These are phyloP conservation scores for Aphelenchoides fujianensis DNA, from an alignment of 1,140 invertebrate genomes.

Conservation along the genomic window DNA sequence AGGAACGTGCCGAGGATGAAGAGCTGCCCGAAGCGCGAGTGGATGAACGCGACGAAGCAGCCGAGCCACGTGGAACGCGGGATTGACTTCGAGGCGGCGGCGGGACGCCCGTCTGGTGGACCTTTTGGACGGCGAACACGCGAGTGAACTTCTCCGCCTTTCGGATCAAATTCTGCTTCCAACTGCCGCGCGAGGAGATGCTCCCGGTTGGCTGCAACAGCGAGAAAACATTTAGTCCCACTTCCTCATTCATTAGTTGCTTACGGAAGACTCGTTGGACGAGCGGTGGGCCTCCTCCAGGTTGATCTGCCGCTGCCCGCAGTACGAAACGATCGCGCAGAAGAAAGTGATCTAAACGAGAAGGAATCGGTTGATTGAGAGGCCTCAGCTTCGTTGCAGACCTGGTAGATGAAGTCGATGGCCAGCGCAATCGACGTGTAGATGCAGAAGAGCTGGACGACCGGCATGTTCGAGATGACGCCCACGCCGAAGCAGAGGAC, in stretches of 20 bases:
- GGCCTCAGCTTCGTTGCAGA: constrained; percentile 16
- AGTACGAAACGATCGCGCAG: constrained; percentile 47
- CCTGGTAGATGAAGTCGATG: constrained; percentile 57
- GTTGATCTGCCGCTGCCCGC: constrained; percentile 44
- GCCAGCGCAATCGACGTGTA: constrained; percentile 56
- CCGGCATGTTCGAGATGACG: constrained; percentile 55
- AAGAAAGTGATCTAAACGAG: constrained; percentile 53
- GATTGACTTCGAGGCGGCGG: background rate
- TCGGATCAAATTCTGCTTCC: constrained; percentile 1
- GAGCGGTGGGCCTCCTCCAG: constrained; percentile 25
- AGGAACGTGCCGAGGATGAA: constrained; percentile 21
- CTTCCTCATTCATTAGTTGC: too few species aligned
- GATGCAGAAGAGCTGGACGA: constrained; percentile 55
- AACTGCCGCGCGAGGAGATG: constrained; percentile 16
- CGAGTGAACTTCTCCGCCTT: constrained; percentile 11
- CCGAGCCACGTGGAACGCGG: background rate
- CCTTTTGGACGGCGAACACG: constrained; percentile 6
- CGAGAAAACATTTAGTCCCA: too few species aligned
- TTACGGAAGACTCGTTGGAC: constrained; percentile 9
- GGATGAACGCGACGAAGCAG: constrained; percentile 23
- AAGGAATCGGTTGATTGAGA: background rate
- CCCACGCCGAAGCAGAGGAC: constrained; percentile 60
- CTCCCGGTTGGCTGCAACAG: constrained; percentile 14
- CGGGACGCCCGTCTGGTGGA: background rate
- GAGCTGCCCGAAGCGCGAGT: background rate